phyloP scores from a whole-genome alignment of 1,140 invertebrate species.

The Colletes latitarsis region DNA sequence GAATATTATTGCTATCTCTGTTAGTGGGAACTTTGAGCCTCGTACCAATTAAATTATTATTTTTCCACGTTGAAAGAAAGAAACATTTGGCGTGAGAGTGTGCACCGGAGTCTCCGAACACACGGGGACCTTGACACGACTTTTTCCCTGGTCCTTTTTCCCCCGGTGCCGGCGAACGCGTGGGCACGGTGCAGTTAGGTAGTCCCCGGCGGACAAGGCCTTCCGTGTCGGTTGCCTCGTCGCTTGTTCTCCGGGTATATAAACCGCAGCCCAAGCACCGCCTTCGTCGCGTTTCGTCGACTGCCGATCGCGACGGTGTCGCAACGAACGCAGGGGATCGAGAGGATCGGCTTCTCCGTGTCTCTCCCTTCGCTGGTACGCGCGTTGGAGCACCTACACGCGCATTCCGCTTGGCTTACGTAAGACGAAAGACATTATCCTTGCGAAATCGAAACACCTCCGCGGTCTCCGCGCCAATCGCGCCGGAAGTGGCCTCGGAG shows the following conservation, averaged over 20 bases:
- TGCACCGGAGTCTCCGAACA: not conserved
- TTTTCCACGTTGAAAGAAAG: not conserved
- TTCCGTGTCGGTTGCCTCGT: constrained; percentile 63
- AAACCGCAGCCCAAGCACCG: constrained; percentile 31
- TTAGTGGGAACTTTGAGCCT: too few species aligned
- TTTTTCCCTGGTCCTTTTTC: constrained; percentile 33
- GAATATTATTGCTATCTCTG: too few species aligned
- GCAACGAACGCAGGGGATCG: constrained; percentile 19
- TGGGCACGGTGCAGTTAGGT: constrained; percentile 58
- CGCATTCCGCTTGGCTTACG: constrained; percentile 68
- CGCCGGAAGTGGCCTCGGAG: constrained; percentile 12
- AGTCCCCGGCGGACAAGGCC: constrained; percentile 56
- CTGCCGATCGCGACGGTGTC: constrained; percentile 22
- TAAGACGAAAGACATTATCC: constrained; percentile 64
- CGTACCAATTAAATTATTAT: too few species aligned
- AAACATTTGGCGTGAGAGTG: not conserved
- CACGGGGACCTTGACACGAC: not conserved
- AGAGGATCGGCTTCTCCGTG: constrained; percentile 1
- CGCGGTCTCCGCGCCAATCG: not conserved
- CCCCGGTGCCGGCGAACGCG: constrained; percentile 49
- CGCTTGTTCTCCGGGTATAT: constrained; percentile 45
- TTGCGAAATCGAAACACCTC: constrained; percentile 57
- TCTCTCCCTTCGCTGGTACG: not conserved
- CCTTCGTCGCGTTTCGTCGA: constrained; percentile 34
- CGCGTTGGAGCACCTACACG: constrained; percentile 55